Evolutionary conservation across 1,140 invertebrate species (phyloP), one percentile per base, ranked within the genome.

Genomic region (Drosophila pseudoobscura): DNA sequence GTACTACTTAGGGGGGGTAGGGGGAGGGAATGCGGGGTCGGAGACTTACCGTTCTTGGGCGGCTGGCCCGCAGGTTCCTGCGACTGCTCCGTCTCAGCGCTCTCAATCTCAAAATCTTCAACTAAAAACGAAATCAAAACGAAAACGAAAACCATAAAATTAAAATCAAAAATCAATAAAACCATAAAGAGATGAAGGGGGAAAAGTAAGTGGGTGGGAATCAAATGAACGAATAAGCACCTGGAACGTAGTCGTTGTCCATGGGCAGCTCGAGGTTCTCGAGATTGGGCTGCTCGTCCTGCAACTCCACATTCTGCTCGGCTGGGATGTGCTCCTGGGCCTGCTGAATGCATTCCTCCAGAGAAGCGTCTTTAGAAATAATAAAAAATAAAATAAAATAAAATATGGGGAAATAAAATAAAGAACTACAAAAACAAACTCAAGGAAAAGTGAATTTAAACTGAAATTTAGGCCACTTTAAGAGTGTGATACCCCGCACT

Each of bases 271-370:
- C 75, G 3, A 64, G 35, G 52, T 85, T 76, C 68, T 89, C 85
- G 62, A 90, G 58, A 17, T 69, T 76, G 64, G 78, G 75, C 53
- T 90, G 82, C 70, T 88, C 90, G 56, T 90, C 87, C 82, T 91
- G 78, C 46, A 92, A 82, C 84, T 92, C 90, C 51, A 92, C 80
- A 65, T 92, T 92, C 82, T 93, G 92, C 90, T 93, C 90, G 65
- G 80, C 66, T 43, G 90, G 90, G 62, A 89, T 92, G 78, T 91
- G 92, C 80, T 92, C 92, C 89, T 93, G 92, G 75, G 93, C 93
- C 92, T 94, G 93, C 90, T 92, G 92, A 80, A 93, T 93, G 91
- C 93, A 93, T 55, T 93, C 92, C 78, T 94, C 93, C 92, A 94
- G 92, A 90, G 93, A 93, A 82, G 93, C 93, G 91, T 94, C 93